Percentiles rank a stretch among this genome's conserved stretches.
These are phyloP conservation scores for Chymomyza costata DNA, from an alignment of 1,140 invertebrate genomes.

Conservation along the genomic window DNA sequence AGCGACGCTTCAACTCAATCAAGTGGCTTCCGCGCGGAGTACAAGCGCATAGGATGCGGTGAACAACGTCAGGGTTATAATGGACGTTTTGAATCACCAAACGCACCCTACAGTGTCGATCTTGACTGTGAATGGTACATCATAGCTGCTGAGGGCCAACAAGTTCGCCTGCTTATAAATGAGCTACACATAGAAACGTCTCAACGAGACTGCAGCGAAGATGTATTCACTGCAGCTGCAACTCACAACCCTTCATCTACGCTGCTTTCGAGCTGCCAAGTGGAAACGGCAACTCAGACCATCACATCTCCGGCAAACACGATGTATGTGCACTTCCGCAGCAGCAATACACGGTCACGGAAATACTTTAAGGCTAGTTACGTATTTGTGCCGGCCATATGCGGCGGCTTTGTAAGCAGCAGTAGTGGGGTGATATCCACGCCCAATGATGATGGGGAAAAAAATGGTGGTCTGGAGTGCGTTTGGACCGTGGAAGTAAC, in stretches of 20 bases:
- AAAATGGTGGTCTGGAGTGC: conserved; percentile 78
- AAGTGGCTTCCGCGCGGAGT: conserved; percentile 77
- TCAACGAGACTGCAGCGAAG: conserved; percentile 30
- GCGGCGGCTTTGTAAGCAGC: conserved; percentile 83
- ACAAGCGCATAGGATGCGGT: conserved; percentile 75
- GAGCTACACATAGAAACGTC: conserved; percentile 80
- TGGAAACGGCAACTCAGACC: conserved; percentile 26
- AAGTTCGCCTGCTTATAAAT: conserved; percentile 74
- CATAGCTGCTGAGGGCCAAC: conserved; percentile 79
- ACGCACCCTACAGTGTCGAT: conserved; percentile 79
- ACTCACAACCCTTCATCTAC: conserved; percentile 16
- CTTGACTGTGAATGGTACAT: conserved; percentile 86
- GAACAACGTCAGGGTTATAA: conserved; percentile 11
- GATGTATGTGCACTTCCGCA: conserved; percentile 82
- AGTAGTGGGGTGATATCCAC: conserved; percentile 83
- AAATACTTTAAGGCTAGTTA: conserved; percentile 78
- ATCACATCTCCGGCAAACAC: conserved; percentile 84
- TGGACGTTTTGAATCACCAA: conserved; percentile 51
- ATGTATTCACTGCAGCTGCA: conserved; percentile 25
- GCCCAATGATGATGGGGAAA: conserved; percentile 78
- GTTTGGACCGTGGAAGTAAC: conserved; percentile 84
- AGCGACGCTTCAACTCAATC: conserved; percentile 75
- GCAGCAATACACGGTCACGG: conserved; percentile 80
- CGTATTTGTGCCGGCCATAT: conserved; percentile 75
- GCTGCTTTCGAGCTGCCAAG: conserved; percentile 36